Evolutionary conservation across 30 jellyfish, hydroid and myxozoan species (phyloP), one percentile per base, ranked within the genome.

Genomic region (Sanderia malayensis): DNA sequence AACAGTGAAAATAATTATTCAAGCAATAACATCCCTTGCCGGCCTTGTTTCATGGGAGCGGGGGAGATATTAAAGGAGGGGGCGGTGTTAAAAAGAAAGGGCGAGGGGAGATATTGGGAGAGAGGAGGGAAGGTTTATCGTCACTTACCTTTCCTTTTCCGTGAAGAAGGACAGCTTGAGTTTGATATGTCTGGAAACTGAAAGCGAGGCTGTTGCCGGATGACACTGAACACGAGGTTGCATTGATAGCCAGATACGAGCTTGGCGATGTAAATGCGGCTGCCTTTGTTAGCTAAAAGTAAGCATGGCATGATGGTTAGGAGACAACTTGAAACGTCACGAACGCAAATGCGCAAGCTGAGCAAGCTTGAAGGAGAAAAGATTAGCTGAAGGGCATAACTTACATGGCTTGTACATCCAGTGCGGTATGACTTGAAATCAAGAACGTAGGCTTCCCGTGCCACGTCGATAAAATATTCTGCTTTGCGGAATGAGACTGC

Each of bases 101-200:
- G n/a, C n/a, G n/a, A n/a, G n/a, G n/a, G n/a, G n/a, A n/a, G n/a
- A n/a, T n/a, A n/a, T n/a, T n/a, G n/a, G n/a, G n/a, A n/a, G 23
- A 20, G 80, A 18, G 31, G 74, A 70, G 31, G 10, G 17, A 9
- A 70, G 25, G 31, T 15, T 8, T 3, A 21, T 2, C 17, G 45
- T 21, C 2, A 58, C 76, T 9, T 66, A 79, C 91, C 83, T 83
- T 22, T 31, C 89, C 93, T 37, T 76, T 59, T 34, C 88, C 93
- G 68, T 61, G 71, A n/a, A 89, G 53, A n/a, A 89, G 80, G 20
- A 74, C 85, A 17, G 80, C 95, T 9, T 66, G 70, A 18, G 80
- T 26, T 24, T 37, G 62, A 41, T 58, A 60, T 1, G 97, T 81
- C 52, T 82, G 97, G 89, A 89, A 89, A 52, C 94, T 74, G 80